Base-by-base conservation (phyloP, 2,888 invertebrate species). In the Elegia similella region DNA sequence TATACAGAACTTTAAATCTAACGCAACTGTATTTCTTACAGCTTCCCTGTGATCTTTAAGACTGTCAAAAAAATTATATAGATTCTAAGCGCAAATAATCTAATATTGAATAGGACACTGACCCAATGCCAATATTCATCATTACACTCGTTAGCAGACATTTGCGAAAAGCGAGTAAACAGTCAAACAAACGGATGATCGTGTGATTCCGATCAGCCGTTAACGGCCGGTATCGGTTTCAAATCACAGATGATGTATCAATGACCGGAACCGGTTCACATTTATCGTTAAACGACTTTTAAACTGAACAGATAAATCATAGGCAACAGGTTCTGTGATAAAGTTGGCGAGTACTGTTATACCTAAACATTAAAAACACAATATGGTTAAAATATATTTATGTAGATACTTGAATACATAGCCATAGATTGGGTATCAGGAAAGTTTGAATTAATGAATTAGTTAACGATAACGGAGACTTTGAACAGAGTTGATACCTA, bases 181-280 rank as follows among this genome's bases (percentile, higher is more conserved):
- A 38, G 12, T 73, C 67, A 69, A 74, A 74, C 70, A 69, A 67
- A 68, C 66, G 63, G 68, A 73, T 80, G 66, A 62, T 62, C 67
- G 63, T 64, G 63, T 64, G 76, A 72, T 78, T 76, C 74, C 73
- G 72, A 70, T 73, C 72, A 59, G 76, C 67, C 68, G 61, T 86
- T 86, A 87, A 88, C 88, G 87, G 88, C 83, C 76, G 55, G 53
- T 57, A 85, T 86, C 73, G 78, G 88, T 86, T 79, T 60, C 60
- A 59, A 73, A 77, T 77, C 76, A 72, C 58, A 59, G 57, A 52
- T 23, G 56, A 71, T 66, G 71, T 66, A 74, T 78, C 75, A 77
- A 77, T 78, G 73, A 65, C 65, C 67, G 58, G 50, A 76, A 78
- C 79, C 72, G 73, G 75, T 76, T 59, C 34, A 54, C 56, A 61